Conservation (phyloP, 2,113 vertebrate species). For the Vulpes vulpes region DNA sequence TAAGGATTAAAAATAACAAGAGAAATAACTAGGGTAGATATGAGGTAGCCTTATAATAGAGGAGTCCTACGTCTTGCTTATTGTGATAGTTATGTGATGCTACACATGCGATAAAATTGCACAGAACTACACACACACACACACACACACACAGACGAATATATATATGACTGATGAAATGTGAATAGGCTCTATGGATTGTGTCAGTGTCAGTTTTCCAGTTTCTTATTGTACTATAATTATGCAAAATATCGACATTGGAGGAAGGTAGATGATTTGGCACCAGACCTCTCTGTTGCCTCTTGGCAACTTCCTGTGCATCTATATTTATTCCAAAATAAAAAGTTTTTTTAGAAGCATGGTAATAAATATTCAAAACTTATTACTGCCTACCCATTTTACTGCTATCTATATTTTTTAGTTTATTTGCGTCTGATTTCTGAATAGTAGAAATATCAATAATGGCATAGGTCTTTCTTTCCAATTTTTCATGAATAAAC, state of each 20-base stretch:
- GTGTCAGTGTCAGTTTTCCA: background rate
- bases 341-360: background rate
- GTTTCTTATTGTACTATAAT: background rate
- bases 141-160: background rate
- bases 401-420: background rate
- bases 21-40: background rate
- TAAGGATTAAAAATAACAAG: background rate
- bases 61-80: background rate
- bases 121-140: background rate
- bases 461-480: background rate
- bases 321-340: constrained; percentile 2
- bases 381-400: background rate
- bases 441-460: background rate
- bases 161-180: background rate
- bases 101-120: background rate
- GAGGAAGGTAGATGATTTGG: background rate
- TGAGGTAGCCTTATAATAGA: background rate
- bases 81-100: background rate
- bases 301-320: background rate
- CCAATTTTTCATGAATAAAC: background rate
- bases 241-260: background rate
- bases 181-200: background rate
- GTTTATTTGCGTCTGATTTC: background rate
- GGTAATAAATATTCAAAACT: background rate
- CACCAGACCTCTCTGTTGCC: background rate